These are phyloP conservation scores for Pterocles burchelli DNA, from an alignment of 2,113 vertebrate genomes.

Conservation along the genomic window DNA sequence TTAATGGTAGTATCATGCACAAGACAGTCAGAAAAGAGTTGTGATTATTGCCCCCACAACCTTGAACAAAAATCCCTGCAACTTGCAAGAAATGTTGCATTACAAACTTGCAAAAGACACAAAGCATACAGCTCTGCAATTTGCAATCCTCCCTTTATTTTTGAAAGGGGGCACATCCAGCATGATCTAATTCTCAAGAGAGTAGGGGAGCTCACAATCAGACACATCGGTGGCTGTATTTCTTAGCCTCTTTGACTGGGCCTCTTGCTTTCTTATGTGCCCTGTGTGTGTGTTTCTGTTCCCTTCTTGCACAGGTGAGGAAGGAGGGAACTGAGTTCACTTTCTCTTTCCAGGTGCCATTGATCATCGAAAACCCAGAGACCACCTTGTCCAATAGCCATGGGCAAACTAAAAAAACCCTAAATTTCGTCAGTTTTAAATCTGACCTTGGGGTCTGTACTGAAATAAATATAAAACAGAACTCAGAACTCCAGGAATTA, in stretches of 20 bases:
- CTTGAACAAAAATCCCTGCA: background rate
- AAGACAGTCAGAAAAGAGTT: background rate
- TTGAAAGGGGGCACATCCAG: background rate
- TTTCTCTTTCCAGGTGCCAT: background rate
- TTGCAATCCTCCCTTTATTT: background rate
- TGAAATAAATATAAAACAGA: background rate
- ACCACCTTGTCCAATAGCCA: background rate
- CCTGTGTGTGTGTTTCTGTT: background rate
- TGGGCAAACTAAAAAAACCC: background rate
- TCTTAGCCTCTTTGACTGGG: background rate
- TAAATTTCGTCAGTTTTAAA: background rate
- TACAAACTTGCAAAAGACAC: background rate
- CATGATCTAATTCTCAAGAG: background rate
- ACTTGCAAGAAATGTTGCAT: background rate
- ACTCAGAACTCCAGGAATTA: background rate
- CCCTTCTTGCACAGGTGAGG: background rate
- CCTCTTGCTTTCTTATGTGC: background rate
- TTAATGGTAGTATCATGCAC: background rate
- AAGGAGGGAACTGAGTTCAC: background rate
- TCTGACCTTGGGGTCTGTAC: background rate
- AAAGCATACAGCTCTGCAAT: background rate
- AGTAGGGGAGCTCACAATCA: background rate
- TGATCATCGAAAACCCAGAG: background rate
- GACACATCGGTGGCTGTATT: background rate
- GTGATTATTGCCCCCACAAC: background rate